Evolutionary conservation across 2,888 invertebrate species (phyloP).

Genomic region (Entomobrya proxima): DNA sequence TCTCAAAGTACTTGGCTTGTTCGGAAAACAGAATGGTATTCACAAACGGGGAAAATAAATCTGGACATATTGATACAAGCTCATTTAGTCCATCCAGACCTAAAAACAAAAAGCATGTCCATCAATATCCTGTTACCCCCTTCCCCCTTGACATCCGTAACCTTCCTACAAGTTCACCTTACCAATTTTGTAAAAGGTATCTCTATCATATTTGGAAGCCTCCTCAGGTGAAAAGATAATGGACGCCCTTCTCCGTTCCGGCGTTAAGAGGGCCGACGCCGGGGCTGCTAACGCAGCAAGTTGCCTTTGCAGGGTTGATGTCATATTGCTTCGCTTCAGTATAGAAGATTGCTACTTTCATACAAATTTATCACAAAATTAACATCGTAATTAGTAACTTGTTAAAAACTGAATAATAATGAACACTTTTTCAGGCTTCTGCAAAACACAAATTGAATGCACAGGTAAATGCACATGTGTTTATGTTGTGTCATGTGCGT

Average conservation of each 20-base stretch:
- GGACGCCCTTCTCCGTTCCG: slow-evolving; percentile 86
- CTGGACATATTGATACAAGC: slow-evolving; percentile 84
- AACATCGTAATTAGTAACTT: neutral
- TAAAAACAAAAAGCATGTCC: slow-evolving; percentile 76
- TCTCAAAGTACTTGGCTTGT: slow-evolving; percentile 87
- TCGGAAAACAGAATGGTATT: slow-evolving; percentile 85
- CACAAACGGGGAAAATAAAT: slow-evolving; percentile 84
- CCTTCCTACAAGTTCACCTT: too few species aligned
- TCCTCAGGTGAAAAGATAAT: slow-evolving; percentile 93
- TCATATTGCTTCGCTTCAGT: too few species aligned
- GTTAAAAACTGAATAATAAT: too few species aligned
- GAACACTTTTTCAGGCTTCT: too few species aligned
- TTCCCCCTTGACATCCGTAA: too few species aligned
- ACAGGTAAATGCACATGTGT: too few species aligned
- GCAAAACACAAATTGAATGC: too few species aligned
- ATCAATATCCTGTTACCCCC: too few species aligned
- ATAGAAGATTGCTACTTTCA: too few species aligned
- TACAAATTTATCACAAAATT: neutral
- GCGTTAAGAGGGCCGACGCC: slow-evolving; percentile 83
- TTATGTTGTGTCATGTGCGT: too few species aligned
- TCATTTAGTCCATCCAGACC: slow-evolving; percentile 89
- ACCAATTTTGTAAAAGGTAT: slow-evolving; percentile 92
- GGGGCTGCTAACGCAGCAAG: slow-evolving; percentile 86
- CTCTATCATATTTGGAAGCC: slow-evolving; percentile 90
- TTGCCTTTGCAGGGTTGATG: slow-evolving; percentile 88